These are phyloP conservation scores for Ferrisia virgata DNA, from an alignment of 2,888 invertebrate genomes.

Conservation along the genomic window DNA sequence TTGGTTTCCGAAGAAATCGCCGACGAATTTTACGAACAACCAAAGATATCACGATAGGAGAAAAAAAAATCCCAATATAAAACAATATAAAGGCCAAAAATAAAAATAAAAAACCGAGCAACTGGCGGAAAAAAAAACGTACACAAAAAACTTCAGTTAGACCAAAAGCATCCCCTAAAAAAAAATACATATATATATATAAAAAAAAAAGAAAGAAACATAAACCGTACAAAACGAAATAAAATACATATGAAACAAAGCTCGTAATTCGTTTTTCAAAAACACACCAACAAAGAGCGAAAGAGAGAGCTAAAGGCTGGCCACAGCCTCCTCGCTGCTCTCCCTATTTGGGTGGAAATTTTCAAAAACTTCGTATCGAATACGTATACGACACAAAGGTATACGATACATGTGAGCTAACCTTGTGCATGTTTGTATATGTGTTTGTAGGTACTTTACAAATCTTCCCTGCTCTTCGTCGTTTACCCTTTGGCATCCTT, in stretches of 20 bases:
- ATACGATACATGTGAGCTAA: neutral
- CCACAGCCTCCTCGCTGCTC: neutral
- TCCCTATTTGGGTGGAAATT: neutral
- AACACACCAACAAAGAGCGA: neutral
- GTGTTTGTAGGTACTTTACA: too few relatives aligned
- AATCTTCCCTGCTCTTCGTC: too few relatives aligned
- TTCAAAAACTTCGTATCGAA: conserved; percentile 16
- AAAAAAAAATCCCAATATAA: neutral
- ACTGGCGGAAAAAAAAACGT: neutral
- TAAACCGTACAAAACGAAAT: neutral
- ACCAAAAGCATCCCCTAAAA: too few relatives aligned
- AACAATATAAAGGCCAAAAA: neutral
- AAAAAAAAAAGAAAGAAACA: neutral
- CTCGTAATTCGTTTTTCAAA: neutral
- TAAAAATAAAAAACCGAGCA: neutral
- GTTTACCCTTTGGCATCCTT: too few relatives aligned
- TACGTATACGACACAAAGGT: neutral
- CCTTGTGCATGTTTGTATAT: too few relatives aligned
- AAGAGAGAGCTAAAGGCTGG: neutral
- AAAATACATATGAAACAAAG: neutral
- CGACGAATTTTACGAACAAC: neutral
- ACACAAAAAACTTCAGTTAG: neutral
- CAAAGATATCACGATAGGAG: neutral
- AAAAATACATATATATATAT: too few relatives aligned
- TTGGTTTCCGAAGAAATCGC: neutral